A percentile compares a stretch with the other conserved stretches of the same genome.
These are phyloP conservation scores for Fregetta grallaria DNA, from an alignment of 2,113 vertebrate species.

Conservation along the genomic window DNA sequence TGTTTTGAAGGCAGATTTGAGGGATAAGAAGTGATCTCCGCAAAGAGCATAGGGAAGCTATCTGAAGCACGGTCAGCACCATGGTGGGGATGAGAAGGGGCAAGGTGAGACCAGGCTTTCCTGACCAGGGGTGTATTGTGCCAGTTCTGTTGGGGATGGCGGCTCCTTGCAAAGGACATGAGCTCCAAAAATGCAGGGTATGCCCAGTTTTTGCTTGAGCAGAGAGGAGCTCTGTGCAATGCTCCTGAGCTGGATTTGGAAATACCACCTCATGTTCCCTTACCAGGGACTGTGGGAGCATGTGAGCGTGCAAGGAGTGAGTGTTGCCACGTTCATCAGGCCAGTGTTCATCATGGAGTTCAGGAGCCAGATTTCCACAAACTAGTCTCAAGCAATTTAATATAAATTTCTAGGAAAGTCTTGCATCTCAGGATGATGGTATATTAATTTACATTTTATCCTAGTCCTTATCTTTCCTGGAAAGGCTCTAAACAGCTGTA, in stretches of 20 bases:
- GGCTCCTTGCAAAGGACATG: not conserved
- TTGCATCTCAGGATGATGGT: not conserved
- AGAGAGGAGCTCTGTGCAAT: not conserved
- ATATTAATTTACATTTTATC: not conserved
- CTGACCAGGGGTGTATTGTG: not conserved
- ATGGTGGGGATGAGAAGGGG: fast-evolving
- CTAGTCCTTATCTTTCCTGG: not conserved
- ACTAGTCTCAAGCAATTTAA: not conserved
- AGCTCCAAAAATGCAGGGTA: not conserved
- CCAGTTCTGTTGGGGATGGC: not conserved
- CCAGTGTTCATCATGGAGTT: not conserved
- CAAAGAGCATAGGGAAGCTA: not conserved
- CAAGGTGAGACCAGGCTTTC: not conserved
- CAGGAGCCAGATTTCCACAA: not conserved
- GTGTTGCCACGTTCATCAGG: fast-evolving
- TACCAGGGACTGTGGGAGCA: not conserved
- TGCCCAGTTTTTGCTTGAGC: not conserved
- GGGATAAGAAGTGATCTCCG: not conserved
- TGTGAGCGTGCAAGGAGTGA: not conserved
- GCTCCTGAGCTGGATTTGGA: not conserved
- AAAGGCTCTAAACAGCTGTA: not conserved
- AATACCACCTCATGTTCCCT: not conserved
- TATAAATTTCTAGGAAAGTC: not conserved
- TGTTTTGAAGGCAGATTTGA: not conserved
- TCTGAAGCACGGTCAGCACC: not conserved